Base-by-base conservation (phyloP, 1,140 invertebrate genomes). In the Brachionus rubens region DNA sequence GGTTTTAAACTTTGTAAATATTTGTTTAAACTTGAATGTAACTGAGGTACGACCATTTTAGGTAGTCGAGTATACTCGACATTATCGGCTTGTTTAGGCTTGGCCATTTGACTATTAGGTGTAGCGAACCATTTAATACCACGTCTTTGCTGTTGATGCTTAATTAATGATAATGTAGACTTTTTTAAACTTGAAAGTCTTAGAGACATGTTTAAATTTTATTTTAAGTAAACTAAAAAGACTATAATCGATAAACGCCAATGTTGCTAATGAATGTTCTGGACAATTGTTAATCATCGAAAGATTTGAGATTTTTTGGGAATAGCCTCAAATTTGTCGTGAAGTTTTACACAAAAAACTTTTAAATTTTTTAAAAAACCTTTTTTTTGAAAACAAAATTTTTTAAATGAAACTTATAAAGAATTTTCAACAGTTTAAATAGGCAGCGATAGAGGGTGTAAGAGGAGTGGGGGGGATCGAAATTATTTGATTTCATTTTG, bases 21-120 rank as follows among this genome's bases (percentile, higher is more conserved):
- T 79, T 92, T 90, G 79, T 90, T 87, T 86, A 98, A 87, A 3
- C 94, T 98, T 77, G 89, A 87, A 79, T 92, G 89, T 77, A 98
- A 85, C n/a, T 90, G 86, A 67, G 96, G 95, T 21, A 99, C 90
- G 40, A 95, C 94, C 75, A 96, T 88, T 85, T 92, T 96, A 62
- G 94, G 93, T 79, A 98, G 87, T 16, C 19, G 33, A 36, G 9
- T 59, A 33, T 33, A 7, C 0, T 59, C 30, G 1, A 7, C 19
- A 54, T 26, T 21, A 19, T 59, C 54, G 36, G 19, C 30, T 10
- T 59, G 54, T 16, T 59, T 59, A 9, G 54, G 54, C 33, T 33
- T 19, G 16, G 54, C 54, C 30, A 59, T 59, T 12, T 59, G 36
- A 36, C 36, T 59, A n/a, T 59, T 16, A n/a, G 54, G 54, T 30